Percentiles rank a stretch among this genome's conserved stretches.
Evolutionary conservation across 2,113 vertebrate genomes (phyloP).

Genomic region (Mungos mungo): DNA sequence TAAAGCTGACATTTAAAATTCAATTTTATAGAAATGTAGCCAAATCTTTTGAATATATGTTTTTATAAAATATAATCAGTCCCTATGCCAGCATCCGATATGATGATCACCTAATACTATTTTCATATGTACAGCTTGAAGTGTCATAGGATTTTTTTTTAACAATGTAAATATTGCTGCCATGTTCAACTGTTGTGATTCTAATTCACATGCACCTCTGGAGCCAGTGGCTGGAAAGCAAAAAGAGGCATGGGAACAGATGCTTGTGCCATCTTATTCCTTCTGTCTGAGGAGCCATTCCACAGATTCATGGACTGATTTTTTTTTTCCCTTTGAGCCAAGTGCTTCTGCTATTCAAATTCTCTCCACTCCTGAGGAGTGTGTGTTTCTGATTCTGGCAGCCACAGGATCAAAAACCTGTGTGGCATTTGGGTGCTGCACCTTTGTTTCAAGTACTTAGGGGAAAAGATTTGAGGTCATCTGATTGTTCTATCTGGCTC

Average conservation of each 20-base stretch:
- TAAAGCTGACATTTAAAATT: slow-evolving; percentile 57
- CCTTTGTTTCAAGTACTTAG: background rate
- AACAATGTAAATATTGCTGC: background rate
- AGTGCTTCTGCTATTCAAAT: background rate
- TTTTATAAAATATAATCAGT: slow-evolving; percentile 43
- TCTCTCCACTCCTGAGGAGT: background rate
- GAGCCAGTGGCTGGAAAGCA: background rate
- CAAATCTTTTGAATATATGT: slow-evolving; percentile 21
- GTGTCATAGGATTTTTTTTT: background rate
- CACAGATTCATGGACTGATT: background rate
- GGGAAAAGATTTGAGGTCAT: background rate
- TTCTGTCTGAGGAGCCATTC: background rate
- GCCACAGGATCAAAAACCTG: background rate
- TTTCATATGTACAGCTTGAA: background rate
- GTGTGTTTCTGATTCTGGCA: background rate
- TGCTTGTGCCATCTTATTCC: rapidly evolving
- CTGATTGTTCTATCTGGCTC: background rate
- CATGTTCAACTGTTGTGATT: background rate
- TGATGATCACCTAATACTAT: background rate
- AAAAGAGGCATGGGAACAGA: background rate
- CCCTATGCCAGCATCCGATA: background rate
- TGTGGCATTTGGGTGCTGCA: background rate
- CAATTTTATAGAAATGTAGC: slow-evolving; percentile 51
- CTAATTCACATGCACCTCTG: background rate
- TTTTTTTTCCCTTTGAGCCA: background rate